phyloP scores from a whole-genome alignment of 2,888 invertebrate species.

The Andricus quercusramuli region DNA sequence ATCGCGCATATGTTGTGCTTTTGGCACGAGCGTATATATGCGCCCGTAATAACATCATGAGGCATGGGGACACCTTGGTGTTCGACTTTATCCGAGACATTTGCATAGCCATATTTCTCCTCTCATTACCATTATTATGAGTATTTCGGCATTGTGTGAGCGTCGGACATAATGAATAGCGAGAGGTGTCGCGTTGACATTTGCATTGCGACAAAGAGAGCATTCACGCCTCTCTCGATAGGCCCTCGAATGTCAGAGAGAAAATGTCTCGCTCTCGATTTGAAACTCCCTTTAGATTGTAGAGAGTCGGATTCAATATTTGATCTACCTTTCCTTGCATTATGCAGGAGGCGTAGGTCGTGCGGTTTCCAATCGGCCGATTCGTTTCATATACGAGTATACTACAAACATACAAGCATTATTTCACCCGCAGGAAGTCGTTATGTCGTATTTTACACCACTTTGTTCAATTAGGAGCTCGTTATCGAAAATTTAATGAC shows the following conservation, averaged over 20 bases:
- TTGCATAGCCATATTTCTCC: slow-evolving; percentile 75
- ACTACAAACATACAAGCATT: neutral
- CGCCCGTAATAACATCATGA: slow-evolving; percentile 15
- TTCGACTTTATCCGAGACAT: slow-evolving; percentile 50
- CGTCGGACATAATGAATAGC: slow-evolving; percentile 61
- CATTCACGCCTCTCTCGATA: slow-evolving; percentile 73
- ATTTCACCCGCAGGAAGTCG: neutral
- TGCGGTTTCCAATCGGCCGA: neutral
- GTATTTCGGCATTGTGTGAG: slow-evolving; percentile 68
- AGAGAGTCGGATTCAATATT: slow-evolving; percentile 28
- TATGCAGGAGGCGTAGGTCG: slow-evolving; percentile 38
- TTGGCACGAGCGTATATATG: slow-evolving; percentile 48
- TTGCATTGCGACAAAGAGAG: slow-evolving; percentile 74
- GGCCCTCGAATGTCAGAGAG: slow-evolving; percentile 50
- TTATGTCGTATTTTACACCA: slow-evolving; percentile 14
- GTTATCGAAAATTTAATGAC: slow-evolving; percentile 21
- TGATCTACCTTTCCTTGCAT: slow-evolving; percentile 28
- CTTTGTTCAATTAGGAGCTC: slow-evolving; percentile 28
- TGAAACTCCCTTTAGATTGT: slow-evolving; percentile 7
- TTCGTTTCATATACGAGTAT: neutral
- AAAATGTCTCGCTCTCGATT: slow-evolving; percentile 40
- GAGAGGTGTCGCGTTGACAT: slow-evolving; percentile 68
- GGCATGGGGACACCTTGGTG: slow-evolving; percentile 3
- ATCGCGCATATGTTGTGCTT: slow-evolving; percentile 49
- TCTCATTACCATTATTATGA: slow-evolving; percentile 75